Evolutionary conservation across 1,140 invertebrate genomes (phyloP).

Genomic region (Gyrodactylus bullatarudis): DNA sequence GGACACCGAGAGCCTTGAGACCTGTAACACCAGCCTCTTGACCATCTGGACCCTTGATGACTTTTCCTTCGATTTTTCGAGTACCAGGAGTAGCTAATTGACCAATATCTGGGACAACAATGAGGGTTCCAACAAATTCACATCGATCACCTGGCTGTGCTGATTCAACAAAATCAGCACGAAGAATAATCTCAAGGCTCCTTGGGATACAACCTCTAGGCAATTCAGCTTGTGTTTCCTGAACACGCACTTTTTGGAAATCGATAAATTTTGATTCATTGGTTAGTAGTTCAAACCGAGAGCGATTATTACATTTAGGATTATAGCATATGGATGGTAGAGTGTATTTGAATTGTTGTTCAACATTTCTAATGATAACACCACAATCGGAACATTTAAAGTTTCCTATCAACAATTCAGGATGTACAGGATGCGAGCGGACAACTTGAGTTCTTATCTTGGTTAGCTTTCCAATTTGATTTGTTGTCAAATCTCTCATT

Average conservation of each 20-base stretch:
- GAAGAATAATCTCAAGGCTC: conserved; percentile 69
- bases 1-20: conserved; percentile 59
- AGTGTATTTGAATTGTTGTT: conserved; percentile 62
- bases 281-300: conserved; percentile 53
- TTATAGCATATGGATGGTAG: conserved; percentile 76
- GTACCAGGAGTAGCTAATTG: conserved; percentile 4
- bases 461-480: conserved; percentile 64
- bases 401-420: conserved; percentile 57
- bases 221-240: conserved; percentile 83
- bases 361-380: conserved; percentile 60
- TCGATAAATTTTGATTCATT: conserved; percentile 80
- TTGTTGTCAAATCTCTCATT: conserved; percentile 63
- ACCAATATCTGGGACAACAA: conserved; percentile 71
- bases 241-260: conserved; percentile 82
- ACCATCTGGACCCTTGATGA: conserved; percentile 27
- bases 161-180: conserved; percentile 72
- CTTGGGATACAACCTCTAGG: conserved; percentile 79
- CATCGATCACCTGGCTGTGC: conserved; percentile 64
- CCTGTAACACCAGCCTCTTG: conserved; percentile 34
- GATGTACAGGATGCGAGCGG: conserved; percentile 72
- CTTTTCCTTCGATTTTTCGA: background rate
- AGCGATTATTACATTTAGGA: conserved; percentile 61
- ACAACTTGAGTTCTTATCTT: conserved; percentile 90
- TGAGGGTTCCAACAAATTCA: conserved; percentile 73
- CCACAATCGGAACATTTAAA: conserved; percentile 87